These are phyloP conservation scores for Diuraphis noxia DNA, from an alignment of 1,140 invertebrate species.

Conservation along the genomic window DNA sequence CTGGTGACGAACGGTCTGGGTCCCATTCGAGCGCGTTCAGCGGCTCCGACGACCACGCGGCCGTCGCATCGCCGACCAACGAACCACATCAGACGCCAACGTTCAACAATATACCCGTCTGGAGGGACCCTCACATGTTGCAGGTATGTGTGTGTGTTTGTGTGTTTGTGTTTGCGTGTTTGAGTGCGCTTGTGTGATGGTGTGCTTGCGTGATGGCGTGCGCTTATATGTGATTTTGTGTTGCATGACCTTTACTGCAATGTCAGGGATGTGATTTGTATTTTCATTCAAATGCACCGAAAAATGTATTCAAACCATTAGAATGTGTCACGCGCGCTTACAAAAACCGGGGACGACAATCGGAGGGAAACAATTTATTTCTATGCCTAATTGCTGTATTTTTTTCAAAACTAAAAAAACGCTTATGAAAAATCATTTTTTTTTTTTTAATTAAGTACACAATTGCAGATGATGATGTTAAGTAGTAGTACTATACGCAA, in stretches of 20 bases:
- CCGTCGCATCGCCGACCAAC: conserved; percentile 55
- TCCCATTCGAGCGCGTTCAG: conserved; percentile 69
- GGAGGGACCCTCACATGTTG: conserved; percentile 13
- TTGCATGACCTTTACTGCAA: background rate
- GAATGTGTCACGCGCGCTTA: background rate
- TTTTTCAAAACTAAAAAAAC: background rate
- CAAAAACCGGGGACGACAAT: background rate
- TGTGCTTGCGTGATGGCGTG: background rate
- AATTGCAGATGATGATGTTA: background rate
- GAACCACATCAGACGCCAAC: background rate
- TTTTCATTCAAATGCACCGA: background rate
- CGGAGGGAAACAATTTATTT: background rate
- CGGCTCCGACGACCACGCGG: conserved; percentile 62
- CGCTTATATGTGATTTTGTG: background rate
- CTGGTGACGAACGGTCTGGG: conserved; percentile 73
- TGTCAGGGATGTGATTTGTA: background rate
- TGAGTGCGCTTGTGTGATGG: background rate
- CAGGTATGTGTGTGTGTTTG: conserved; percentile 2
- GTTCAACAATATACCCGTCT: background rate
- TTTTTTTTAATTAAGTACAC: background rate
- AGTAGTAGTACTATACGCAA: background rate
- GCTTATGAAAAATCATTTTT: background rate
- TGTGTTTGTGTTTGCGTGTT: background rate
- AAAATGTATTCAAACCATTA: background rate
- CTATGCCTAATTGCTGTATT: background rate